Percentiles rank a stretch among this genome's conserved stretches.
phyloP scores from a whole-genome alignment of 2,797 vertebrate species.

The Scyliorhinus canicula region DNA sequence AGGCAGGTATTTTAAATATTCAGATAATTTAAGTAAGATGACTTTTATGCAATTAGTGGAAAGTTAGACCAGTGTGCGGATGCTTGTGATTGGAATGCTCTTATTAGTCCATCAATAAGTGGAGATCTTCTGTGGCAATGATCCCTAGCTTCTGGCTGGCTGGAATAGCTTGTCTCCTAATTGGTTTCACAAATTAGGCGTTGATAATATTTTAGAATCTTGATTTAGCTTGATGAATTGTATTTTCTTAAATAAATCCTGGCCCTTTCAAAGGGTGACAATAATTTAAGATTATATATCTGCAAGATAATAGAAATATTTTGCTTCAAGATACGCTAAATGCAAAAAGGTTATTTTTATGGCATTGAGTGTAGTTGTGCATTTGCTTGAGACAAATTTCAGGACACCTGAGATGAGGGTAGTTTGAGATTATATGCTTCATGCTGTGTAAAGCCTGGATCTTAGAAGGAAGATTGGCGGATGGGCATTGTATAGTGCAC shows the following conservation, averaged over 20 bases:
- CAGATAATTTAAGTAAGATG: neutral
- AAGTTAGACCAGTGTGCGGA: neutral
- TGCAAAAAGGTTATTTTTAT: conserved; percentile 1
- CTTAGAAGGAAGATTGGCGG: neutral
- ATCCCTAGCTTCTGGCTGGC: conserved; percentile 1
- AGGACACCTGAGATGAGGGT: neutral
- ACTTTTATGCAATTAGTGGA: neutral
- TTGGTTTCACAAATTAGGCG: neutral
- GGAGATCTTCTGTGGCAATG: neutral
- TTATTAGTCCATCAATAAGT: neutral
- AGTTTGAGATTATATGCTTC: neutral
- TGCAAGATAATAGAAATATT: conserved; percentile 8
- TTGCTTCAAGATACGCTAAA: neutral
- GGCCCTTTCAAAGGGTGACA: neutral
- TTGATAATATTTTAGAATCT: neutral
- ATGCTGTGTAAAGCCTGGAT: neutral
- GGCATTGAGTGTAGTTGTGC: neutral
- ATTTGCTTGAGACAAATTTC: neutral
- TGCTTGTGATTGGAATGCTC: conserved; percentile 6
- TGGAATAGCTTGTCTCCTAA: neutral
- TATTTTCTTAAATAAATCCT: neutral
- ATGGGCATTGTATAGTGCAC: neutral
- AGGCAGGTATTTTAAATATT: neutral
- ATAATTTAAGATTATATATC: neutral
- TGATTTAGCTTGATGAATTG: neutral